Evolutionary conservation across 92 coral and sea anemone genomes (phyloP), one percentile per base, ranked within the genome.

Genomic region (Siderastrea siderea): DNA sequence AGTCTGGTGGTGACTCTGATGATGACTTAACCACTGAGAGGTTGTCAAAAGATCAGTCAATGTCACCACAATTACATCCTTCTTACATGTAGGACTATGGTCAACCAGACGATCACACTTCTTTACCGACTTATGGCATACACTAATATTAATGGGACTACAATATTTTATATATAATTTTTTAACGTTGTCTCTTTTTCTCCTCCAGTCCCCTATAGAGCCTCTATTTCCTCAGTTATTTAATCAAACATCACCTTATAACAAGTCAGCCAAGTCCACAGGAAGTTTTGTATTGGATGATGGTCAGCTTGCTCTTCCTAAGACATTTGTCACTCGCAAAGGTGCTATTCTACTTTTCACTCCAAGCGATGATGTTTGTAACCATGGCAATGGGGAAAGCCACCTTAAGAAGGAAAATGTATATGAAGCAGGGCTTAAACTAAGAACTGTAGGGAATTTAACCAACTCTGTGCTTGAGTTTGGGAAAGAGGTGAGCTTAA

Each of bases 321-420:
- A 95, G 90, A 97, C 99, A 5, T 97, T 81, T 81, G 94, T 95
- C 12, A 97, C 99, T 60, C 97, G 99, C 51, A 97, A 95, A 71
- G 99, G 99, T 76, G 99, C 99, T 0, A 88, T 97, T 71, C 84
- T 97, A 7, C 91, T 97, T 55, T 97, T 95, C 75, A 94, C 99
- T 38, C 96, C 98, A 62, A 89, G 88, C 38, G 96, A 94, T 59
- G 92, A 90, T 38, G 17, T 93, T 26, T 75, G 82, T 43, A 75
- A 81, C 52, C 66, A 80, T 75, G 96, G 88, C 8, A 63, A 69
- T 19, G 86, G 79, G 10, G 86, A 88, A 48, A 61, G 58, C 86
- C 90, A 87, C 17, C 55, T 75, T 66, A 71, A 61, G 17, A 59
- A 84, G 65, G 47, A 84, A 17, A 91, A 89, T 91, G 93, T 91